Evolutionary conservation across 2,113 vertebrate species (phyloP), one percentile per base, ranked within the genome.

Genomic region (Antigone vipio): DNA sequence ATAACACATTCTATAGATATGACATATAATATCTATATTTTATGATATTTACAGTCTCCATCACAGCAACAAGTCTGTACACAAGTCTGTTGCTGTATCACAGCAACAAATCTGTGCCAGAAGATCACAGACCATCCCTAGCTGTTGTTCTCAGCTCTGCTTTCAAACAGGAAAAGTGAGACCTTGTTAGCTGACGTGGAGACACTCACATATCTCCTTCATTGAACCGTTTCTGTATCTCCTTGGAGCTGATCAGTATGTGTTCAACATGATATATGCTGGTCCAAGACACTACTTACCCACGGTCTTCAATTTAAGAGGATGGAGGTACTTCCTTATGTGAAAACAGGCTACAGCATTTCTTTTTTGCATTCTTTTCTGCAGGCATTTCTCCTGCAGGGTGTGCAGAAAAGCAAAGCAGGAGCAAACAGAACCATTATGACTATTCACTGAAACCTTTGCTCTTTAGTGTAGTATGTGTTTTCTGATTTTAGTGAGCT

Each of bases 171-270:
- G n/a, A 58, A 60, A 72, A 2, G 2, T 44, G 44, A 81, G 59
- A 55, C 20, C 9, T 40, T 44, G 6, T 42, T 66, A 64, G 9
- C 32, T 86, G 35, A n/a, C 24, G 7, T 0, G 0, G 60, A 71
- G n/a, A 55, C 12, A 40, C 9, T n/a, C 32, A 40, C 12, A 74
- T 4, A 29, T 45, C 19, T 67, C 64, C 40, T 88, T 63, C 42
- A 58, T 34, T 15, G 71, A 81, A 49, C 12, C 0, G 1, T 44
- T 45, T 81, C 22, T 73, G 6, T 35, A 6, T 19, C 32, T 91
- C 42, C 64, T 81, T 5, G 1, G 53, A 76, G 42, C 23, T 30
- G 13, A 44, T 73, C 71, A 68, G 26, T 77, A 52, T 30, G 26
- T 53, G 24, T 59, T 64, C 66, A 62, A 64, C 20, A 55, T 40